Conservation (phyloP, 2,888 invertebrate species). For the Nesidiocoris tenuis region DNA sequence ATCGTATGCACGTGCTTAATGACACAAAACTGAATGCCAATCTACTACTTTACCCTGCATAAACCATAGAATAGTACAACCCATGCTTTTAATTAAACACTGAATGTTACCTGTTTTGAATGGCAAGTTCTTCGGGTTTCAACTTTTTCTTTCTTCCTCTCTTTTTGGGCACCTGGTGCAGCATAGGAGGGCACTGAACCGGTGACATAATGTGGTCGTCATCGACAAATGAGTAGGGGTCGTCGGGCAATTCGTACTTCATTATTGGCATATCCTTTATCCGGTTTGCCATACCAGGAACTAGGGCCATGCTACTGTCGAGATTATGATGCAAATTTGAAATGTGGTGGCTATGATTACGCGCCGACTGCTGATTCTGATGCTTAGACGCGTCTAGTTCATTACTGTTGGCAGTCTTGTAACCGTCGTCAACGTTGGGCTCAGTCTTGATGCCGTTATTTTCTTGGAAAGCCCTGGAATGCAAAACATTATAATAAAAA, state of each 20-base stretch:
- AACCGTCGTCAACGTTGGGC: constrained; percentile 78
- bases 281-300: constrained; percentile 38
- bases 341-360: constrained; percentile 51
- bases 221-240: constrained; percentile 84
- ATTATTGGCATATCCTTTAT: constrained; percentile 46
- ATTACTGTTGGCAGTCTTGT: constrained; percentile 72
- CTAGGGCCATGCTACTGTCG: constrained; percentile 29
- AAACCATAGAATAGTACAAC: too few relatives aligned
- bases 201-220: constrained; percentile 59
- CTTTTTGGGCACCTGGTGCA: constrained; percentile 61
- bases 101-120: constrained; percentile 30
- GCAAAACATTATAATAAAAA: too few relatives aligned
- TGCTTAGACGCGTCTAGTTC: constrained; percentile 52
- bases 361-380: constrained; percentile 50
- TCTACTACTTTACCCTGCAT: too few relatives aligned
- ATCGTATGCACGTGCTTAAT: too few relatives aligned
- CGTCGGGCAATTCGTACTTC: constrained; percentile 54
- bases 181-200: constrained; percentile 50
- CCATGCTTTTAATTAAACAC: too few relatives aligned
- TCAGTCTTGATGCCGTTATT: constrained; percentile 61
- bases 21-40: too few relatives aligned
- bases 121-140: constrained; percentile 54
- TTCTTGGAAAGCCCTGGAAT: constrained; percentile 48
- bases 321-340: constrained; percentile 49
- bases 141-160: constrained; percentile 83